phyloP scores from a whole-genome alignment of 2,113 vertebrate genomes.

The Varanus salvator region DNA sequence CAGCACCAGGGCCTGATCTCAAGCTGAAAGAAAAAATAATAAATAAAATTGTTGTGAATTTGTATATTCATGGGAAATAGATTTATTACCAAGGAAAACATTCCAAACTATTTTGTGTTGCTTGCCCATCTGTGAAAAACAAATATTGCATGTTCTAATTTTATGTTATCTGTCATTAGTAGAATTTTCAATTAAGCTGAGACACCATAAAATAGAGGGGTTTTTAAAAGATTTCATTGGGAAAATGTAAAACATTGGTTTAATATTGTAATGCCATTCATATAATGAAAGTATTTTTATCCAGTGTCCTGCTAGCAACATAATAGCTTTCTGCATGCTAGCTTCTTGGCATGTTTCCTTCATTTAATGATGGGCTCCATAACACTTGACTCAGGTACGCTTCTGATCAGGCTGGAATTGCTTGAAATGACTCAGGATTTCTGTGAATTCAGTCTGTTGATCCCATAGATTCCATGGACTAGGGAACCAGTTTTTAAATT shows the following conservation, averaged over 20 bases:
- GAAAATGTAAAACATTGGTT: not conserved
- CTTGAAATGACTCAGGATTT: too few relatives aligned
- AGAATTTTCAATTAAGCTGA: constrained; percentile 45
- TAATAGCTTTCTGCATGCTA: not conserved
- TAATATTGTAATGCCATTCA: not conserved
- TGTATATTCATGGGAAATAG: constrained; percentile 36
- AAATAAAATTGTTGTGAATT: constrained; percentile 42
- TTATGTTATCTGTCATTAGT: constrained; percentile 49
- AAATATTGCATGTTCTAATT: constrained; percentile 46
- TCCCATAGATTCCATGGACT: too few relatives aligned
- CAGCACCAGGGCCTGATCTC: constrained; percentile 32
- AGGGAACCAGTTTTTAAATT: too few relatives aligned
- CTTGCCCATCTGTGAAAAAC: constrained; percentile 60
- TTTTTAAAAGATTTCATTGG: not conserved
- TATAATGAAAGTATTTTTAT: not conserved
- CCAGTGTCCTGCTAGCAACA: not conserved
- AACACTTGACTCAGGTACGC: not conserved
- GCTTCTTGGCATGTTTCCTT: not conserved
- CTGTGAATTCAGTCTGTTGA: too few relatives aligned
- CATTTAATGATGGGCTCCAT: not conserved
- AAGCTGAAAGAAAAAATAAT: constrained; percentile 42
- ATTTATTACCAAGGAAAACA: constrained; percentile 47
- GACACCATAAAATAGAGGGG: not conserved
- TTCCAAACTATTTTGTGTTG: constrained; percentile 59
- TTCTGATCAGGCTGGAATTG: not conserved